phyloP scores from a whole-genome alignment of 1,140 invertebrate genomes.

The Stegodyphus dumicola region DNA sequence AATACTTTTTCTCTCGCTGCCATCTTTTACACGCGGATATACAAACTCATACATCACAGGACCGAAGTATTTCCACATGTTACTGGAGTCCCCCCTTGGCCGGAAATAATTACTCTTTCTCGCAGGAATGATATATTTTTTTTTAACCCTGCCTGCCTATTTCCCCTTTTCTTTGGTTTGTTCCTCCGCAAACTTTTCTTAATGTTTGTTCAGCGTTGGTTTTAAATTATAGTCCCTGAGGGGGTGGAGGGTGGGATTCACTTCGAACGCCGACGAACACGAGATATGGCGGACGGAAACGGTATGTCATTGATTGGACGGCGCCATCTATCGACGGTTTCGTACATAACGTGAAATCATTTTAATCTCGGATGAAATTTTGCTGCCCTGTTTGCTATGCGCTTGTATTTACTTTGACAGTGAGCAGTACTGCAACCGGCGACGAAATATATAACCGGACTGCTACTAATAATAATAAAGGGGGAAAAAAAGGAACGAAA shows the following conservation, averaged over 20 bases:
- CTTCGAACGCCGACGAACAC: neutral
- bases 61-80: slow-evolving; percentile 58
- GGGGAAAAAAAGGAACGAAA: slow-evolving; percentile 1
- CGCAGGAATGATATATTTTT: slow-evolving; percentile 54
- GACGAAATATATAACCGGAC: slow-evolving; percentile 6
- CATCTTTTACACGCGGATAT: slow-evolving; percentile 49
- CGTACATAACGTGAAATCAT: slow-evolving; percentile 31
- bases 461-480: neutral
- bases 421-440: neutral
- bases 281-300: slow-evolving; percentile 38
- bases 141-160: slow-evolving; percentile 7
- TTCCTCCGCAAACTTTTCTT: slow-evolving; percentile 59
- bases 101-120: slow-evolving; percentile 60
- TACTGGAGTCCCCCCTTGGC: slow-evolving; percentile 34
- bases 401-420: slow-evolving; percentile 51
- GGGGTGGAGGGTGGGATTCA: neutral
- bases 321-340: slow-evolving; percentile 53
- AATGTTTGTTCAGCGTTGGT: slow-evolving; percentile 61
- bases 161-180: slow-evolving; percentile 57
- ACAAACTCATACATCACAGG: slow-evolving; percentile 49
- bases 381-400: slow-evolving; percentile 35
- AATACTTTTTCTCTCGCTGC: slow-evolving; percentile 33
- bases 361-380: slow-evolving; percentile 35
- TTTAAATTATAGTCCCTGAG: slow-evolving; percentile 59
- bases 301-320: slow-evolving; percentile 50